Base-by-base conservation (phyloP, 1,140 invertebrate genomes). In the Cataglyphis hispanica region DNA sequence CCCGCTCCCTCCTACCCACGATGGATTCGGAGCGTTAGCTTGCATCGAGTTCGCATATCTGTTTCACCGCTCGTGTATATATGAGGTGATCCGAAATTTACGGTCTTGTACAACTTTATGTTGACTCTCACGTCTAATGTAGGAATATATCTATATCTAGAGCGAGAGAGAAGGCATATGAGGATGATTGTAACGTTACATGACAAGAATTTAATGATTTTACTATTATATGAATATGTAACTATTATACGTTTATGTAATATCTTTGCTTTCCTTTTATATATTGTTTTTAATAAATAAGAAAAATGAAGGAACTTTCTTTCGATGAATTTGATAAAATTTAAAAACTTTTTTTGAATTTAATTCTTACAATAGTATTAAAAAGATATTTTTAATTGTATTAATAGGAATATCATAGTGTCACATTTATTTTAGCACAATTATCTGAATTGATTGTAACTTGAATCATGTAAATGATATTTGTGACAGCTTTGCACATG, bases 361-460 rank as follows among this genome's bases (percentile, higher is more conserved):
- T 58, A 25, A 22, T 75, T 22, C 10, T n/a, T 75, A 53, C 19
- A 53, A 50, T 31, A 53, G 53, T 72, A 19, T 31, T 31, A 34
- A 27, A 10, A 8, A 31, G 72, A 11, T n/a, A n/a, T 34, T 63
- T 50, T 34, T 64, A 64, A 50, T 50, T 63, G 46, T 63, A 46
- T 43, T 37, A 31, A 25, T 40, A 34, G 31, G 50, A 78, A 37
- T 25, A 8, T 34, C 46, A 6, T 25, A 31, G 16, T 6, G 11
- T 34, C 7, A 2, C 10, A 67, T 50, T 66, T 50, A 46, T 19
- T 34, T 31, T 31, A 37, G 25, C 31, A 53, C 1, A 53, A 78
- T 67, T 56, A 67, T 53, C 43, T 67, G 11, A 10, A 37, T 53
- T 78, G 53, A 67, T 16, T 66, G 27, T 13, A 56, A 25, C 16